These are phyloP conservation scores for Macaria notata DNA, from an alignment of 2,888 invertebrate species.

Conservation along the genomic window DNA sequence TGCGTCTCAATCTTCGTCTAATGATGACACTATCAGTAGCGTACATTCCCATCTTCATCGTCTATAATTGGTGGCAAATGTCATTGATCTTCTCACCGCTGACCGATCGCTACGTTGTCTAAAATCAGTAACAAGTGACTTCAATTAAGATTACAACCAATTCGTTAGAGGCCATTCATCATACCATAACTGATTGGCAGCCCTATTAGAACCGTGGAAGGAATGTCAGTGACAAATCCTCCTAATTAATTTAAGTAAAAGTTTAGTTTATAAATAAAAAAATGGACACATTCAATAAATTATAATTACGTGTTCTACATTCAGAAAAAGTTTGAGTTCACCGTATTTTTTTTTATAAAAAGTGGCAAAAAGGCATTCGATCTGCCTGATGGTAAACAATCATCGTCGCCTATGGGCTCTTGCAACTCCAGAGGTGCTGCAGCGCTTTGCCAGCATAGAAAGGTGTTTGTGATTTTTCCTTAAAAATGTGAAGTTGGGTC, in stretches of 20 bases:
- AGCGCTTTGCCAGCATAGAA: no score
- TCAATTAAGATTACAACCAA: slow-evolving; percentile 64
- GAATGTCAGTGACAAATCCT: slow-evolving; percentile 15
- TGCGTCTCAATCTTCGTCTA: slow-evolving; percentile 5
- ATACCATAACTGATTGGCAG: slow-evolving; percentile 63
- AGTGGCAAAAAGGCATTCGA: no score
- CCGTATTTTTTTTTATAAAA: no score
- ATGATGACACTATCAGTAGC: slow-evolving; percentile 16
- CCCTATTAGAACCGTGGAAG: slow-evolving; percentile 32
- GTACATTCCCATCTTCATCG: slow-evolving; percentile 17
- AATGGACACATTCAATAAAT: no score
- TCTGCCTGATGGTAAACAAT: no score
- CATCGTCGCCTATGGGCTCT: no score
- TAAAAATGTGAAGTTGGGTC: not conserved
- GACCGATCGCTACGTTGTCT: slow-evolving; percentile 20
- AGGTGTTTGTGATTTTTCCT: no score
- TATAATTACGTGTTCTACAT: no score
- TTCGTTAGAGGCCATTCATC: slow-evolving; percentile 71
- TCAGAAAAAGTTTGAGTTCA: no score
- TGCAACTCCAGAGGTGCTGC: no score
- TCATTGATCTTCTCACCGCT: slow-evolving; percentile 20
- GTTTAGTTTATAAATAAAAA: no score
- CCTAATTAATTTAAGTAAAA: not conserved
- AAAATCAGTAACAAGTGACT: slow-evolving; percentile 52
- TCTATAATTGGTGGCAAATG: slow-evolving; percentile 23